phyloP scores from a whole-genome alignment of 2,797 vertebrate species.

The Gymnoscopelus braueri region DNA sequence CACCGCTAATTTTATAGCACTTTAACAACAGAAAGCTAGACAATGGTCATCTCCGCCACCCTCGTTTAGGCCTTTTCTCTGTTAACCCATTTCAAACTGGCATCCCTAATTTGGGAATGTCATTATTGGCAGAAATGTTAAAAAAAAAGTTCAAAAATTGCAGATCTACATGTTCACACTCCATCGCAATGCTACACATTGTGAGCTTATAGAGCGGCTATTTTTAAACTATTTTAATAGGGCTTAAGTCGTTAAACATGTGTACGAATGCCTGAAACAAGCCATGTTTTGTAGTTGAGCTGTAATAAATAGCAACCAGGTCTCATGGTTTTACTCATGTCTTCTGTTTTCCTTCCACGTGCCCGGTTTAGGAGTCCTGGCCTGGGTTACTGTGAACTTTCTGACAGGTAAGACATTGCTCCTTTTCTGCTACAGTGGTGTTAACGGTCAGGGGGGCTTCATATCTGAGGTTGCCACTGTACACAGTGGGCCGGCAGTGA shows the following conservation, averaged over 20 bases:
- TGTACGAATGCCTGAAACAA: conserved; percentile 25
- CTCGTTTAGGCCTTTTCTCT: conserved; percentile 7
- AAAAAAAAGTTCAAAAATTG: no score
- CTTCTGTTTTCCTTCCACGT: conserved; percentile 44
- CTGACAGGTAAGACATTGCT: conserved; percentile 91
- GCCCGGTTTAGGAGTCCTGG: conserved; percentile 89
- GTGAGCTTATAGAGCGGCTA: no score
- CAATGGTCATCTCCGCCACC: conserved; percentile 10
- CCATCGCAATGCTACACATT: no score
- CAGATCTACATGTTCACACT: no score
- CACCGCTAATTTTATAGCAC: conserved; percentile 41
- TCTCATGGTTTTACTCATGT: conserved; percentile 41
- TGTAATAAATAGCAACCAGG: conserved; percentile 19
- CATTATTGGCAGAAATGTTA: no score
- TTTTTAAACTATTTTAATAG: no score
- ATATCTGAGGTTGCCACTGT: conserved; percentile 69
- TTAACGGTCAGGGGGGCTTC: conserved; percentile 66
- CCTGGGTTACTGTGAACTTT: conserved; percentile 99
- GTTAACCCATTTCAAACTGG: no score
- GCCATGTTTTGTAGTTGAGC: neutral
- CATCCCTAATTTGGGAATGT: no score
- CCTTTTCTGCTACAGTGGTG: conserved; percentile 72
- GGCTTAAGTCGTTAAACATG: conserved; percentile 2
- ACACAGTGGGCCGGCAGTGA: conserved; percentile 57
- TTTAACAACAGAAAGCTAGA: conserved; percentile 34